phyloP scores from a whole-genome alignment of 2,113 vertebrate species.

The Pluvialis apricaria region DNA sequence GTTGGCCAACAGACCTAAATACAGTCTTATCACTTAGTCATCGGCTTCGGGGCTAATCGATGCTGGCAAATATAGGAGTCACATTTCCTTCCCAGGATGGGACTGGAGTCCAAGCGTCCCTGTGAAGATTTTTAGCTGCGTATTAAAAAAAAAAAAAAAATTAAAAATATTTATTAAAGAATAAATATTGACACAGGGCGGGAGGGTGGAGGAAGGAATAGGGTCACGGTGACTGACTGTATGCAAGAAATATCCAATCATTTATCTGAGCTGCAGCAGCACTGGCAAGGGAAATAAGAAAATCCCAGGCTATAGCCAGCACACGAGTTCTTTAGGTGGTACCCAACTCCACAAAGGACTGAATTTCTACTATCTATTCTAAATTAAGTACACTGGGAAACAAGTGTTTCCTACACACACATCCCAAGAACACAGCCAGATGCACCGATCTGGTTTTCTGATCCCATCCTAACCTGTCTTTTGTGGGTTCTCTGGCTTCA shows the following conservation, averaged over 20 bases:
- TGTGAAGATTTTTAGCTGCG: neutral
- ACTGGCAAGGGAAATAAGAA: neutral
- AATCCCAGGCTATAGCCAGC: neutral
- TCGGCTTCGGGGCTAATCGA: rapidly evolving
- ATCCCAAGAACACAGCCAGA: neutral
- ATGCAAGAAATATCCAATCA: neutral
- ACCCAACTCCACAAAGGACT: neutral
- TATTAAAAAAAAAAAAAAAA: neutral
- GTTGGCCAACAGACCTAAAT: neutral
- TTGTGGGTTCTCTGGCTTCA: neutral
- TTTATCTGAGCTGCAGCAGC: neutral
- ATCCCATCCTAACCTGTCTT: neutral
- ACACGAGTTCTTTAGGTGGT: neutral
- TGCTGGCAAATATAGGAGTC: neutral
- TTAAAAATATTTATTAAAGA: too few relatives aligned
- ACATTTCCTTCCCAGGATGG: neutral
- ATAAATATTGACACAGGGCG: neutral
- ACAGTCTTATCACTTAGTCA: neutral
- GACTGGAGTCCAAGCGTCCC: too few relatives aligned
- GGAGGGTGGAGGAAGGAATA: neutral
- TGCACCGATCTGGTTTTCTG: neutral
- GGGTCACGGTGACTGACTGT: too few relatives aligned
- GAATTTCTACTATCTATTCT: neutral
- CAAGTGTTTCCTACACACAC: neutral
- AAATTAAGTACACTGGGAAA: neutral